Percentiles rank a stretch among this genome's conserved stretches.
Conservation (phyloP, 2,888 invertebrate species). For the Agriopis aurantiaria region DNA sequence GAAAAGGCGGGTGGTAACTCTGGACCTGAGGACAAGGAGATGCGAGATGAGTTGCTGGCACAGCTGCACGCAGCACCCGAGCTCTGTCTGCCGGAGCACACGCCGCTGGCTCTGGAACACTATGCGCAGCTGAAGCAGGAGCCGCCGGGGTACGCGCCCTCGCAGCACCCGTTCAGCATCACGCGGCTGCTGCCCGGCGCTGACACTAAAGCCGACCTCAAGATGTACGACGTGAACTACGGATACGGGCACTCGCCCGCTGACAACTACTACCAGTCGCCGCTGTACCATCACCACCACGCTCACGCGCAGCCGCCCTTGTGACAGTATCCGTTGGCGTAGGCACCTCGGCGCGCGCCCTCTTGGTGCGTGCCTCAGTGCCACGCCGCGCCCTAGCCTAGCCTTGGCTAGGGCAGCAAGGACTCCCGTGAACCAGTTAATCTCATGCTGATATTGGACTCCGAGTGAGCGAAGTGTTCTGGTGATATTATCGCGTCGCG, state of each 20-base stretch:
- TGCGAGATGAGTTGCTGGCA: constrained; percentile 89
- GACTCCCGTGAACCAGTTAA: constrained; percentile 48
- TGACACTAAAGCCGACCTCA: constrained; percentile 95
- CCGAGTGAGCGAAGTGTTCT: constrained; percentile 83
- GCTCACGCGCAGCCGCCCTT: constrained; percentile 93
- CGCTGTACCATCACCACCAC: constrained; percentile 90
- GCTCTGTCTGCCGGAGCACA: constrained; percentile 87
- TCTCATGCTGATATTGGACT: constrained; percentile 80
- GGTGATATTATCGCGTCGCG: constrained; percentile 69
- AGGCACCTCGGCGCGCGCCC: constrained; percentile 82
- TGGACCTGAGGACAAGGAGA: constrained; percentile 76
- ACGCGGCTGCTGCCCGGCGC: constrained; percentile 95
- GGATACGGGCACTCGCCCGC: constrained; percentile 86
- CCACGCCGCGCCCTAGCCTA: constrained; percentile 61
- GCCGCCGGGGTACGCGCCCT: constrained; percentile 92
- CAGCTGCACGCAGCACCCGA: constrained; percentile 90
- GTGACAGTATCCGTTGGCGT: constrained; percentile 97
- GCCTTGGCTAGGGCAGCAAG: constrained; percentile 38
- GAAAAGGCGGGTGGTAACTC: constrained; percentile 78
- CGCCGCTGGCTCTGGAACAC: constrained; percentile 87
- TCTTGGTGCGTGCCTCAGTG: constrained; percentile 63
- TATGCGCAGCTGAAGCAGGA: constrained; percentile 92
- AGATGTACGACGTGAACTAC: constrained; percentile 95
- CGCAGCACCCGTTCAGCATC: constrained; percentile 97
- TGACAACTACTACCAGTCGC: constrained; percentile 94